Evolutionary conservation across 2,888 invertebrate genomes (phyloP).

Genomic region (Caenorhabditis virilis): DNA sequence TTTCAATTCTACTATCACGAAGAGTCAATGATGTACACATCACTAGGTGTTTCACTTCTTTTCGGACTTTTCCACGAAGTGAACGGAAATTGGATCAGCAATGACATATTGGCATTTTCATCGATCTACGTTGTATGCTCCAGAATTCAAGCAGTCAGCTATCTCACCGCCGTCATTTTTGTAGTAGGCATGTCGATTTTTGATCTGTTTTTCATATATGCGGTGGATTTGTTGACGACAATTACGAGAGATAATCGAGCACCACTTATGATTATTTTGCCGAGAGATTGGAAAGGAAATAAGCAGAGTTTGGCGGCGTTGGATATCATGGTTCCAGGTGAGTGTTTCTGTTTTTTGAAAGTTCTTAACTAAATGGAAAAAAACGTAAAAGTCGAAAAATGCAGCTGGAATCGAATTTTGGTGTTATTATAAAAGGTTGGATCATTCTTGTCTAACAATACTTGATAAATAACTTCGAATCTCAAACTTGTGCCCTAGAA

Average conservation of each 20-base stretch:
- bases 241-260: conserved; percentile 43
- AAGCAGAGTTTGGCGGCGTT: conserved; percentile 50
- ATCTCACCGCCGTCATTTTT: conserved; percentile 44
- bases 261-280: conserved; percentile 49
- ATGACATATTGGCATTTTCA: conserved; percentile 50
- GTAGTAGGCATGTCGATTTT: conserved; percentile 44
- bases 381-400: no score
- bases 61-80: conserved; percentile 50
- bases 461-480: no score
- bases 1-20: conserved; percentile 56
- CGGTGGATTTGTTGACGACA: conserved; percentile 48
- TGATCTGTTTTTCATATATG: conserved; percentile 55
- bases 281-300: conserved; percentile 44
- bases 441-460: no score
- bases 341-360: not conserved
- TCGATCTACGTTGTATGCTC: conserved; percentile 50
- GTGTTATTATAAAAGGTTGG: no score
- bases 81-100: conserved; percentile 47
- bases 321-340: conserved; percentile 52
- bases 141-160: conserved; percentile 50
- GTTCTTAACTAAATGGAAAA: no score
- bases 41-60: conserved; percentile 31
- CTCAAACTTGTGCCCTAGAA: no score
- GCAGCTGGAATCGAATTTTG: no score
- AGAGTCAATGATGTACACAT: conserved; percentile 45